A percentile compares a stretch with the other conserved stretches of the same genome.
Evolutionary conservation across 2,797 vertebrate species (phyloP).

Genomic region (Notolabrus celidotus): DNA sequence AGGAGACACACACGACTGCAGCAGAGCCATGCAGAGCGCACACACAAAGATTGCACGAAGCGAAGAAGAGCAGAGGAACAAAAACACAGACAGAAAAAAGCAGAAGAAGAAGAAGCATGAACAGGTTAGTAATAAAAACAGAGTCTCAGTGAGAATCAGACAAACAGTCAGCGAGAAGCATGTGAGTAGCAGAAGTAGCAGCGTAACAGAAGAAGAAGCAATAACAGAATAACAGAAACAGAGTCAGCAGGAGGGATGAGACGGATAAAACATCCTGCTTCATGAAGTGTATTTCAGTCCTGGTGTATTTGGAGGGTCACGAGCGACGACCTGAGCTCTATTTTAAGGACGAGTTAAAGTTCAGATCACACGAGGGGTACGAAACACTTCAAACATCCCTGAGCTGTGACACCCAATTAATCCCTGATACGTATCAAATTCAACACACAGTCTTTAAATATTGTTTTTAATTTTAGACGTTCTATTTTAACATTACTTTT

Average conservation of each 20-base stretch:
- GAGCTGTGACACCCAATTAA: too few species aligned
- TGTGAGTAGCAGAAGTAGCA: background rate
- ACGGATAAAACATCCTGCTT: too few species aligned
- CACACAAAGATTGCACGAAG: slow-evolving; percentile 16
- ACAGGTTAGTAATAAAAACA: slow-evolving; percentile 9
- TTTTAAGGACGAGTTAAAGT: too few species aligned
- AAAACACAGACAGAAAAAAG: slow-evolving; percentile 12
- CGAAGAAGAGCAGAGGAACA: background rate
- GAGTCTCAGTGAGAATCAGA: background rate
- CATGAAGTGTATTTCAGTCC: too few species aligned
- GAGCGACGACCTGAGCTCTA: too few species aligned
- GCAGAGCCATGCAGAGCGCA: slow-evolving; percentile 54
- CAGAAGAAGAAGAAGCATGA: slow-evolving; percentile 25
- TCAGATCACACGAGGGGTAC: too few species aligned
- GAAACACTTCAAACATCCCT: too few species aligned
- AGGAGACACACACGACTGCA: slow-evolving; percentile 90
- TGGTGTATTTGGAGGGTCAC: too few species aligned
- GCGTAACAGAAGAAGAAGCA: background rate
- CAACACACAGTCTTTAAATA: too few species aligned
- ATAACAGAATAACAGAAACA: background rate
- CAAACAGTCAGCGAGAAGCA: background rate
- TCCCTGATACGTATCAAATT: too few species aligned
- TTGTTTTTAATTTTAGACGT: too few species aligned
- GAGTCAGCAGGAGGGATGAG: slow-evolving; percentile 4
- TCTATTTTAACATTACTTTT: too few species aligned